These are phyloP conservation scores for Lypha dubia DNA, from an alignment of 2,888 invertebrate genomes.

Conservation along the genomic window DNA sequence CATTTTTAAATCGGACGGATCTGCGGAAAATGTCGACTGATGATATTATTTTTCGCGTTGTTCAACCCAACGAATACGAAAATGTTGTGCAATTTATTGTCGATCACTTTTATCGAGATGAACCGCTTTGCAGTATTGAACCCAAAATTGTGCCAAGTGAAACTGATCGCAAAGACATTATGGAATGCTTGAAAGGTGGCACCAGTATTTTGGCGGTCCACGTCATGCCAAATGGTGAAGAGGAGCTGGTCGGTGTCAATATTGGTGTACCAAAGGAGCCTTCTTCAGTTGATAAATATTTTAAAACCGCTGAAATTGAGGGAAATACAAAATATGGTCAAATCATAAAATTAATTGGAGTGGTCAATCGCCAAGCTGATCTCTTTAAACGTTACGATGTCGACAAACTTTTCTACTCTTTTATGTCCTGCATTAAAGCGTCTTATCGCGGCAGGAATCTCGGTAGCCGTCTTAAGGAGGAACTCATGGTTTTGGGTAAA, in stretches of 20 bases:
- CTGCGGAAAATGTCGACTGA: constrained; percentile 30
- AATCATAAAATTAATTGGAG: constrained; percentile 52
- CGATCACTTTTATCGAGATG: constrained; percentile 58
- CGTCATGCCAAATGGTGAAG: constrained; percentile 35
- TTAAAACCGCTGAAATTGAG: constrained; percentile 13
- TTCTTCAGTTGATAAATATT: constrained; percentile 44
- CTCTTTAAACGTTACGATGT: constrained; percentile 62
- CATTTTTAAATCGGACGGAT: not conserved
- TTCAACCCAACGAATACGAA: constrained; percentile 50
- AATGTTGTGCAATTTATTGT: constrained; percentile 55
- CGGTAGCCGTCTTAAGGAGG: constrained; percentile 49
- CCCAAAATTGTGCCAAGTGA: constrained; percentile 47
- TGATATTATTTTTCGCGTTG: constrained; percentile 51
- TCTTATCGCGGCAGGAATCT: constrained; percentile 44
- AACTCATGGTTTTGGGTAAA: constrained; percentile 56
- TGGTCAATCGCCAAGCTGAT: constrained; percentile 43
- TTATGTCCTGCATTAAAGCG: constrained; percentile 46
- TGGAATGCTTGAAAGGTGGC: constrained; percentile 48
- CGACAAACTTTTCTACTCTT: constrained; percentile 55
- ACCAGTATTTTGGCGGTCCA: constrained; percentile 50
- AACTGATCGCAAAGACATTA: constrained; percentile 28
- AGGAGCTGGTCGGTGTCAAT: constrained; percentile 54
- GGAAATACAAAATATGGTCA: constrained; percentile 57
- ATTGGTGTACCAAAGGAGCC: constrained; percentile 47
- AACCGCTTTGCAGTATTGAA: constrained; percentile 50